A percentile compares a stretch with the other conserved stretches of the same genome.
phyloP scores from a whole-genome alignment of 1,140 invertebrate species.

The Heliconius eleuchia region DNA sequence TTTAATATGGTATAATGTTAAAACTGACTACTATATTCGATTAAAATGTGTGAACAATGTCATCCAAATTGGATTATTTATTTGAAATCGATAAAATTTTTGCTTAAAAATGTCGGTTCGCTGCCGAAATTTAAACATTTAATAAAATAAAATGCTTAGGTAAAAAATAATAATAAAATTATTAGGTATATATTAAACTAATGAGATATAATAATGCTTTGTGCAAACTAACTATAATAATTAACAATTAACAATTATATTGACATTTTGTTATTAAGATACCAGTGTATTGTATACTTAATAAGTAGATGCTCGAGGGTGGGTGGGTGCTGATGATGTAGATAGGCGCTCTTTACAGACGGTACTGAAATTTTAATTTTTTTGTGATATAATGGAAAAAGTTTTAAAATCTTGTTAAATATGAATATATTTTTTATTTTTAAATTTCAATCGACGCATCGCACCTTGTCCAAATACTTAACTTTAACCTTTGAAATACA shows the following conservation, averaged over 20 bases:
- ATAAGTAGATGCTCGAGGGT: not conserved
- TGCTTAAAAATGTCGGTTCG: constrained; percentile 19
- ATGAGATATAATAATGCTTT: constrained; percentile 1
- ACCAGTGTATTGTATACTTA: not conserved
- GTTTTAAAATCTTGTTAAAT: not conserved
- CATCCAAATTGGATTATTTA: constrained; percentile 17
- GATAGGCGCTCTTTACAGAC: not conserved
- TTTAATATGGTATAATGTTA: not conserved
- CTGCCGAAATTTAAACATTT: constrained; percentile 15
- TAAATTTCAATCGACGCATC: constrained; percentile 9
- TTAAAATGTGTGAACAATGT: not conserved
- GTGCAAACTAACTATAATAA: constrained; percentile 19
- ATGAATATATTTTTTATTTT: not conserved
- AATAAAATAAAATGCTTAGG: not conserved
- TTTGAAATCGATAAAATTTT: constrained; percentile 18
- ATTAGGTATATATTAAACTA: not conserved
- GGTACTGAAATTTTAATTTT: not conserved
- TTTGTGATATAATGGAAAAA: constrained; percentile 8
- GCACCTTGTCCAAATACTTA: constrained; percentile 50
- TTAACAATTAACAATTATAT: not conserved
- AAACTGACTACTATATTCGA: not conserved
- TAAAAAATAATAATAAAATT: not conserved
- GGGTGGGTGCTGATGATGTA: constrained; percentile 2
- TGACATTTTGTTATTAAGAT: not conserved
- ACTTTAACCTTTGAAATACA: constrained; percentile 67